A percentile compares a stretch with the other conserved stretches of the same genome.
Evolutionary conservation across 2,797 vertebrate genomes (phyloP).

Genomic region (Chromis chromis): DNA sequence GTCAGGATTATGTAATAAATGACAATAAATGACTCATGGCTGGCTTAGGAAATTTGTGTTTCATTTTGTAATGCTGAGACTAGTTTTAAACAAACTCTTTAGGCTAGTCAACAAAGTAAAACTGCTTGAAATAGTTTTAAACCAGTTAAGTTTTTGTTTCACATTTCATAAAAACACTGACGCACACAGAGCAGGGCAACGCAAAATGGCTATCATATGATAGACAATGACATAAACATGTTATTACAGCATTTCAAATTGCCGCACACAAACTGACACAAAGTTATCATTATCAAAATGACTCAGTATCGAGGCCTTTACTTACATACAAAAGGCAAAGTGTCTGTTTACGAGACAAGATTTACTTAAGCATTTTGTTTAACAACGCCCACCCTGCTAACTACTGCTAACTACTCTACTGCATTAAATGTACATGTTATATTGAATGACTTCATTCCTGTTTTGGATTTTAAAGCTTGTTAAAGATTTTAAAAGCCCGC

Average conservation of each 20-base stretch:
- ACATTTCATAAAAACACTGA: slow-evolving; percentile 23
- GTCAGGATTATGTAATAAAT: background rate
- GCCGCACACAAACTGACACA: slow-evolving; percentile 53
- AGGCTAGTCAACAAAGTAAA: background rate
- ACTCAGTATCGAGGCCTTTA: slow-evolving; percentile 46
- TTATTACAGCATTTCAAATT: slow-evolving; percentile 59
- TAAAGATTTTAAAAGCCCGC: background rate
- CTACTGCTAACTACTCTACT: background rate
- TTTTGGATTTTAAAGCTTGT: background rate
- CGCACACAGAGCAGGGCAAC: slow-evolving; percentile 17
- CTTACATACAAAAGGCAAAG: slow-evolving; percentile 43
- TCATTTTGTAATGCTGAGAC: background rate
- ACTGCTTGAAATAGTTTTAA: background rate
- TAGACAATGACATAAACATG: slow-evolving; percentile 60
- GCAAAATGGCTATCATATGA: slow-evolving; percentile 43
- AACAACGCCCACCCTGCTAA: slow-evolving; percentile 15
- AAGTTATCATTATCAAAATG: slow-evolving; percentile 65
- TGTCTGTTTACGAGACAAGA: slow-evolving; percentile 46
- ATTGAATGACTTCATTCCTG: background rate
- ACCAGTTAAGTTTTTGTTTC: slow-evolving; percentile 7
- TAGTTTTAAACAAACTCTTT: no score
- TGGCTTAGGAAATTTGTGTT: background rate
- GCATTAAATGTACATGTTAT: background rate
- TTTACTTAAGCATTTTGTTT: slow-evolving; percentile 14
- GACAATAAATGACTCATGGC: no score